Base-by-base conservation (phyloP, 2,888 invertebrate species). In the Chalcis sispes region DNA sequence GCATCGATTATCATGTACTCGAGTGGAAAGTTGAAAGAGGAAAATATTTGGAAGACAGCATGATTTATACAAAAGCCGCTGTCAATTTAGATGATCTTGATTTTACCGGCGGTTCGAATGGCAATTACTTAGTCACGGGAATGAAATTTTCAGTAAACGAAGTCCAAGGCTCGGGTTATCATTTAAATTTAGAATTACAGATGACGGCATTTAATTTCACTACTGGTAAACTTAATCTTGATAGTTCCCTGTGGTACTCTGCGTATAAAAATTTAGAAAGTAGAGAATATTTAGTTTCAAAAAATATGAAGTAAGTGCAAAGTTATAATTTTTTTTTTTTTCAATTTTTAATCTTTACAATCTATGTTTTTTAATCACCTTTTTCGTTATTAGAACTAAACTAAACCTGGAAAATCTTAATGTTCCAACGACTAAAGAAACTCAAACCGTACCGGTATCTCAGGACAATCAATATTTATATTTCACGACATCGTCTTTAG, bases 71-170 rank as follows among this genome's bases (percentile, higher is more conserved):
- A 36, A 46, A 46, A 46, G 46, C 46, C 3, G 46, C 46, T 13
- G n/a, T 46, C n/a, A 46, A 46, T 46, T 46, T 46, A 15, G 46
- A 46, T 46, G 46, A 46, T n/a, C n/a, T 46, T n/a, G 20, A 32
- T 36, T 40, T 20, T 18, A 10, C 36, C 0, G 1, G 13, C 13
- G 10, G 20, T 2, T n/a, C 23, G 25, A 2, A 4, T 1, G 25
- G 54, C 13, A 8, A 23, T 1, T 2, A 10, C 2, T 4, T 54
- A 25, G 23, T 23, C 8, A 25, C 54, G 23, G 27, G 0, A 54
- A 15, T 46, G 46, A 46, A 46, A 46, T 46, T 46, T 46, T 46
- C 46, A 3, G 46, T 46, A 46, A 46, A n/a, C n/a, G 3, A 46
- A 13, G 46, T 46, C 15, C n/a, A 46, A 3, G 15, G n/a, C 3